Evolutionary conservation across 2,888 invertebrate genomes (phyloP), one percentile per base, ranked within the genome.

Genomic region (Apamea monoglypha): DNA sequence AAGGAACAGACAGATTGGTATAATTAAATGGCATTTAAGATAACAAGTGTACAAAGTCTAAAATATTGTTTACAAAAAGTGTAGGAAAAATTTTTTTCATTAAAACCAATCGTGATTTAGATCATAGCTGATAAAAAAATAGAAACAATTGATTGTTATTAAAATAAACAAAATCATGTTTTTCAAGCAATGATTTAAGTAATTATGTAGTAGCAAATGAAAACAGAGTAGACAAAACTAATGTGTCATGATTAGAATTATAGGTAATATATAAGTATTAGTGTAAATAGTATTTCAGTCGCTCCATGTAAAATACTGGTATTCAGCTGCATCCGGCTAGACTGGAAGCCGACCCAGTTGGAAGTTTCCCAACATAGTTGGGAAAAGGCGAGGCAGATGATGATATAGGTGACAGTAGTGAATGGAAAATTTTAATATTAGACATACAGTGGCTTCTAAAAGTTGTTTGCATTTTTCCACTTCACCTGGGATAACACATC

Each of bases 41-140:
- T 8, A 56, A 56, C 1, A 56, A 56, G 25, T 21, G 53, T 21
- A 4, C 21, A 53, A 21, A 56, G 3, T 10, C 25, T 3, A 56
- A 53, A 56, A 25, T 25, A 10, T 0, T 25, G 25, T 10, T 25
- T 0, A 53, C 7, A 25, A 25, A 56, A 50, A 56, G 25, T 8
- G 21, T 3, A 25, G 10, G 56, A 25, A 25, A 25, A 53, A 8
- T 6, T 61, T 29, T 18, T 44, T 29, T 12, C 25, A 68, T 3
- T 21, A 21, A 44, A 74, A 50, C 14, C 67, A 74, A 72, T 18
- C 73, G 56, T 44, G 44, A 44, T 25, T 56, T 44, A 36, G 36
- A 7, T 25, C 25, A 56, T 25, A 44, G 32, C 8, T 32, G 25
- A 72, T 14, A 68, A 25, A 74, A 50, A 29, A n/a, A n/a, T n/a